phyloP scores from a whole-genome alignment of 1,140 invertebrate genomes.

The Diabrotica undecimpunctata region DNA sequence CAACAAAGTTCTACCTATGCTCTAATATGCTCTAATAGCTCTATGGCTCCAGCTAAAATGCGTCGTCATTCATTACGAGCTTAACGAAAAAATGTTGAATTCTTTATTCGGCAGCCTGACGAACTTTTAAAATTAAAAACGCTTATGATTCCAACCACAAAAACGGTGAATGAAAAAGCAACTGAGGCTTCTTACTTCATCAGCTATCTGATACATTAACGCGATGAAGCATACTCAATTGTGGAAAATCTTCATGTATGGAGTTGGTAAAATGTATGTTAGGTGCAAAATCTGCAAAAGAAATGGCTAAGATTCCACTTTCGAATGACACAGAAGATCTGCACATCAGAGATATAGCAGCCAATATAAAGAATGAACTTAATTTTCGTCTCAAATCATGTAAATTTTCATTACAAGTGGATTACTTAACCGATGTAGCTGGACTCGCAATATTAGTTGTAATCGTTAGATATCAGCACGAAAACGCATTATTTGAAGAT shows the following conservation, averaged over 20 bases:
- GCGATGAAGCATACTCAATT: slow-evolving; percentile 22
- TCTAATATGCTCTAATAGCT: no score
- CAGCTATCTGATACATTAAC: slow-evolving; percentile 8
- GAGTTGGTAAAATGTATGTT: slow-evolving; percentile 19
- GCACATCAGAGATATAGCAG: slow-evolving; percentile 15
- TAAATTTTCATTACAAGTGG: slow-evolving; percentile 20
- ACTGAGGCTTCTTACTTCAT: slow-evolving; percentile 23
- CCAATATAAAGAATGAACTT: no score
- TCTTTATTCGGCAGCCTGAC: slow-evolving; percentile 15
- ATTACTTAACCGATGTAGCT: slow-evolving; percentile 26
- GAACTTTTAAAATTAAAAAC: slow-evolving; percentile 17
- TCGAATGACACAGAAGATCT: slow-evolving; percentile 20
- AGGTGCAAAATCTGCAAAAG: slow-evolving; percentile 20
- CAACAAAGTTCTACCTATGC: slow-evolving; percentile 21
- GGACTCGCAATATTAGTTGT: slow-evolving; percentile 22
- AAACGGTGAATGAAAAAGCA: slow-evolving; percentile 23
- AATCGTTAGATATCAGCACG: slow-evolving; percentile 21
- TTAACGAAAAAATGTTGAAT: slow-evolving; percentile 17
- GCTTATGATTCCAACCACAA: slow-evolving; percentile 17
- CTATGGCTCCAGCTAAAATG: slow-evolving; percentile 20
- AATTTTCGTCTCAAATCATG: slow-evolving; percentile 6
- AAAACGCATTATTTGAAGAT: slow-evolving; percentile 7
- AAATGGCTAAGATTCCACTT: slow-evolving; percentile 17
- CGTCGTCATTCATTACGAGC: slow-evolving; percentile 17
- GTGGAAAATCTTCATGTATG: slow-evolving; percentile 18